phyloP scores from a whole-genome alignment of 1,140 invertebrate genomes.

The Hypothenemus hampei region DNA sequence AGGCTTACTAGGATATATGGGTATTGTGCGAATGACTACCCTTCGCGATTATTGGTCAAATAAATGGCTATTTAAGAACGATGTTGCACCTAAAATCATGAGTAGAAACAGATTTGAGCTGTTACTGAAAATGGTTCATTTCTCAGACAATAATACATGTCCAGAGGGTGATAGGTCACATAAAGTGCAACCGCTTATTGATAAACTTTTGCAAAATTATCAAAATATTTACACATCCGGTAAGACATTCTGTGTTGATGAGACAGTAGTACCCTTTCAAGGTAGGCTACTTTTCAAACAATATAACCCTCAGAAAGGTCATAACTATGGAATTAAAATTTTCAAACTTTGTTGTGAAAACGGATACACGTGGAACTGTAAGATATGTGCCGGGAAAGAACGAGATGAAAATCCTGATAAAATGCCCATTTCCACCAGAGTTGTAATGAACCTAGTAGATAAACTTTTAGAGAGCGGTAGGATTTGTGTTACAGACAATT shows the following conservation, averaged over 20 bases:
- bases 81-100: constrained; percentile 4
- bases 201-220: constrained; percentile 22
- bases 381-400: constrained; percentile 39
- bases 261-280: constrained; percentile 40
- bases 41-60: constrained; percentile 7
- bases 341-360: constrained; percentile 39
- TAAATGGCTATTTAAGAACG: constrained; percentile 4
- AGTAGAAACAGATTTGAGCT: constrained; percentile 14
- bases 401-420: background rate
- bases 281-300: constrained; percentile 23
- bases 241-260: constrained; percentile 35
- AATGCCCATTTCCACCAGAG: constrained; percentile 15
- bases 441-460: constrained; percentile 10
- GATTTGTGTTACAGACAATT: constrained; percentile 29
- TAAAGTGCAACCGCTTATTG: constrained; percentile 25
- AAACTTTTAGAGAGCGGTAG: constrained; percentile 17
- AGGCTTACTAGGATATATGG: constrained; percentile 11
- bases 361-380: constrained; percentile 39
- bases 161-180: constrained; percentile 5
- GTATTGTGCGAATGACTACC: constrained; percentile 6
- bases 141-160: constrained; percentile 9
- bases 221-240: constrained; percentile 14
- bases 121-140: constrained; percentile 14
- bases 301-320: constrained; percentile 14
- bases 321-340: constrained; percentile 38